Evolutionary conservation across 2,797 vertebrate species (phyloP), one percentile per base, ranked within the genome.

Genomic region (Allochrocebus solatus): DNA sequence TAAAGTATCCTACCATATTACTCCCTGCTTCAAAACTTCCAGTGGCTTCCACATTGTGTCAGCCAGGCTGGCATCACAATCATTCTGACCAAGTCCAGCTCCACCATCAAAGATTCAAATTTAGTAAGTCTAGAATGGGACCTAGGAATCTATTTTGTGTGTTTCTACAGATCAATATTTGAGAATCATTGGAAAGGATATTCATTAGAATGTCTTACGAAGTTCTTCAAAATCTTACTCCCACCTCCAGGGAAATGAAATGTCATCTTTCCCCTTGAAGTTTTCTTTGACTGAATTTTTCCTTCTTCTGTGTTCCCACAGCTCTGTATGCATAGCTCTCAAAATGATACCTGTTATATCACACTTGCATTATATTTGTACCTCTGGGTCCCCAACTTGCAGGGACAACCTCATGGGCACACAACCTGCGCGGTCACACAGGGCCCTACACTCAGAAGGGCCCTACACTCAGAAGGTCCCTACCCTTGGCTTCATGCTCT

Each of bases 61-160:
- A 48, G 2, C 48, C 17, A 50, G 48, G 28, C 22, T 75, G 16
- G 5, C 28, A 26, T 86, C 43, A 53, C 30, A 85, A 7, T 8
- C 26, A 13, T 83, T 87, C 80, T 93, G 26, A 85, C 50, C 39
- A 96, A 95, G 4, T 50, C 36, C 5, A 95, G 33, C 28, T 82
- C n/a, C 7, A 50, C 12, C 17, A 46, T 82, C 36, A 70, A 74
- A 94, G 36, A 41, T 75, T 93, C 72, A 39, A 93, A 89, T 24
- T 82, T 39, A 48, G 33, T 57, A 75, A 4, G 5, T 79, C 74
- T 93, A 46, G 22, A 90, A 53, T 4, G 4, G 55, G 33, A 16
- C 28, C 21, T 89, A 57, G 36, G 17, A 46, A 83, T 61, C 33
- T 78, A 50, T 28, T 70, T 83, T 93, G 89, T 87, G 33, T 21